Base-by-base conservation (phyloP, 2,797 vertebrate genomes). In the Ctenopoma kingsleyae region DNA sequence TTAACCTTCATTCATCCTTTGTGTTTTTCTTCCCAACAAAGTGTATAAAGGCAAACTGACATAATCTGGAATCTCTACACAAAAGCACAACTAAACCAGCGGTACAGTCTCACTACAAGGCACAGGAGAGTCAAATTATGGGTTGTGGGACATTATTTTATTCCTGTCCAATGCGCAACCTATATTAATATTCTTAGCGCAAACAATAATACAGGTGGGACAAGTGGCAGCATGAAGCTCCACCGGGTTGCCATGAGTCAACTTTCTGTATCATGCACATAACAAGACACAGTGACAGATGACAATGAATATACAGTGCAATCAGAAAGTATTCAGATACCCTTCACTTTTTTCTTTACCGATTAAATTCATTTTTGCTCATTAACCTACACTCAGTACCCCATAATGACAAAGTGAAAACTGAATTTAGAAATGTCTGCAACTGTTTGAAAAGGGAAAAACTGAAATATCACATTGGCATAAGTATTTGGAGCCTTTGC, bases 1-100 rank as follows among this genome's bases (percentile, higher is more conserved):
- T 68, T 72, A 68, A 51, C 43, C 41, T 65, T 32, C 2, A 40
- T 69, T 71, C 43, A 44, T 6, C 44, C 7, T 51, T 44, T 23
- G 25, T 7, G 0, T 40, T 48, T 35, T 17, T 49, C 35, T n/a
- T 19, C 15, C 6, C 16, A 5, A 3, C 6, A 16, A 38, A 15
- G 7, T 32, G 38, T 32, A 48, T n/a, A n/a, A 30, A 53, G 44
- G 36, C 25, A 16, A 43, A 13, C 38, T 52, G 25, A 52, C 36
- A 7, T 64, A 20, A 30, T 52, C 25, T 41, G 35, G 50, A 67
- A 38, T 40, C 36, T 41, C 27, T 22, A 35, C 0, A 40, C 9
- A 11, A 35, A 32, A 32, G 30, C 8, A 8, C 27, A 35, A 35
- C 6, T 35, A 35, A 35, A 35, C 8, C 35, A 35, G 8, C 10